Conservation (phyloP, 2,113 vertebrate genomes). For the Emberiza fucata region DNA sequence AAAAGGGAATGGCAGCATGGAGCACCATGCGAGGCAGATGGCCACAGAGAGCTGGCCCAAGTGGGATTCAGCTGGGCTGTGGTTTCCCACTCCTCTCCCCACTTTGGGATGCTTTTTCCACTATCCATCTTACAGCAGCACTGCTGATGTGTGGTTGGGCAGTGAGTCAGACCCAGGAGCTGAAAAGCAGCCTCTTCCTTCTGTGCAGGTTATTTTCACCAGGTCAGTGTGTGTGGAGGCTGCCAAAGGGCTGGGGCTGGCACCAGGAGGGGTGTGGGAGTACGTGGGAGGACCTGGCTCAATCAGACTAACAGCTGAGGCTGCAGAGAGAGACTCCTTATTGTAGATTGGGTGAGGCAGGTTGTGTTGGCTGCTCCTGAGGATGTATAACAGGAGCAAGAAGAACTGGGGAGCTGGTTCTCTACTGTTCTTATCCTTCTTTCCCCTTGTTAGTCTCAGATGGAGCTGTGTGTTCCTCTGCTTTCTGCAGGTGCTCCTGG, state of each 20-base stretch:
- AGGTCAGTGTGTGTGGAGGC: neutral
- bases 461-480: neutral
- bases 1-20: neutral
- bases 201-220: neutral
- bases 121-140: neutral
- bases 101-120: neutral
- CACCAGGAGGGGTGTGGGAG: neutral
- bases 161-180: accelerated
- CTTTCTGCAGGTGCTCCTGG: neutral
- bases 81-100: neutral
- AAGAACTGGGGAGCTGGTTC: neutral
- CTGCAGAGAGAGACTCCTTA: neutral
- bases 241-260: neutral
- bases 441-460: neutral
- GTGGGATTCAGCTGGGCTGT: neutral
- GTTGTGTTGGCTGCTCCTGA: neutral
- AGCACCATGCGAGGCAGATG: neutral
- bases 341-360: neutral
- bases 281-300: neutral
- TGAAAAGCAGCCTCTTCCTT: neutral
- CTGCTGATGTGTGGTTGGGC: neutral
- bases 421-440: neutral
- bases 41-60: neutral
- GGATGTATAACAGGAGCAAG: accelerated
- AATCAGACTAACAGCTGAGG: neutral